phyloP scores from a whole-genome alignment of 2,797 vertebrate genomes.

The Typhlichthys subterraneus region DNA sequence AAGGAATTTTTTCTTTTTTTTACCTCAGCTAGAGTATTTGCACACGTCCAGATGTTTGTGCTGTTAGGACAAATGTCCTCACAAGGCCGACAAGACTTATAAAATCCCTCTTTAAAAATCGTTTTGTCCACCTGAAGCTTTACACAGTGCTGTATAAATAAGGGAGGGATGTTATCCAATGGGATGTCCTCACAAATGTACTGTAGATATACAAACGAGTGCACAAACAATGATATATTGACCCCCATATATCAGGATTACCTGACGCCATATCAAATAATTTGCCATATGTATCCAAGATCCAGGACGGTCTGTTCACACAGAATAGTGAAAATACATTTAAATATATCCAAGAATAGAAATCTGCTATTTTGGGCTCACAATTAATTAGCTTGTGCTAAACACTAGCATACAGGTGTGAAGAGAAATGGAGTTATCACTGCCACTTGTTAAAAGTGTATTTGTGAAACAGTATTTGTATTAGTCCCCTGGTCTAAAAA shows the following conservation, averaged over 20 bases:
- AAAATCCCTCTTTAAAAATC: slow-evolving; percentile 9
- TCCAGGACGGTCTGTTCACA: background rate
- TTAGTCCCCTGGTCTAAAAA: too few relatives aligned
- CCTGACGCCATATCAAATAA: background rate
- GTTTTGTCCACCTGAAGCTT: background rate
- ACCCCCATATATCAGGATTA: slow-evolving; percentile 51
- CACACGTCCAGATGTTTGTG: background rate
- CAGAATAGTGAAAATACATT: background rate
- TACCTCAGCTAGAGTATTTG: slow-evolving; percentile 12
- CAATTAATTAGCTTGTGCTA: background rate
- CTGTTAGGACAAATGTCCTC: background rate
- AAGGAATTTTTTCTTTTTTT: background rate
- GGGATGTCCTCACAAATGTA: slow-evolving; percentile 36
- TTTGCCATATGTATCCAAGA: background rate
- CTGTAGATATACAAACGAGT: slow-evolving; percentile 13
- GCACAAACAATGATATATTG: slow-evolving; percentile 46
- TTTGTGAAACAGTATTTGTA: too few relatives aligned
- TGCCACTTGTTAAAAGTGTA: too few relatives aligned
- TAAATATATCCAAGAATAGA: background rate
- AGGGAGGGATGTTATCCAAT: slow-evolving; percentile 32
- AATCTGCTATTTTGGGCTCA: too few relatives aligned
- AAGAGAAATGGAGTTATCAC: too few relatives aligned
- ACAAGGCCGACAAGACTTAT: slow-evolving; percentile 1
- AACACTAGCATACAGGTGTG: background rate
- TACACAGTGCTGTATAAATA: background rate